These are phyloP conservation scores for Apis laboriosa DNA, from an alignment of 1,140 invertebrate genomes.

Conservation along the genomic window DNA sequence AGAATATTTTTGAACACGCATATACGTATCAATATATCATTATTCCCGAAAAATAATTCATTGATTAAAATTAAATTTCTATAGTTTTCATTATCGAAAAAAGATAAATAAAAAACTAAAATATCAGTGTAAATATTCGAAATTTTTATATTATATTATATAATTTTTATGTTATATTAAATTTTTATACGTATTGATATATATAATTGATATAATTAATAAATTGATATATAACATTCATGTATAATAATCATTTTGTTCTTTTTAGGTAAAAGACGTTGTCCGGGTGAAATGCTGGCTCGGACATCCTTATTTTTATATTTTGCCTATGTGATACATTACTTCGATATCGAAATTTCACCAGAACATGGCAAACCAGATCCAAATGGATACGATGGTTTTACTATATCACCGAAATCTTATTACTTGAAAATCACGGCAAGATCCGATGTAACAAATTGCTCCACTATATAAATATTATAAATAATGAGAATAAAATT, in stretches of 20 bases:
- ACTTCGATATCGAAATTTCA: constrained; percentile 78
- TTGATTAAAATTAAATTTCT: not conserved
- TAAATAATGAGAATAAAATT: not conserved
- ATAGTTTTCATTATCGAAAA: too few species aligned
- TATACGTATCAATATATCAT: not conserved
- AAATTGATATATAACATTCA: too few species aligned
- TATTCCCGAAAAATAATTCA: not conserved
- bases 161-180: too few species aligned
- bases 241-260: not conserved
- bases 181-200: too few species aligned
- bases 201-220: too few species aligned
- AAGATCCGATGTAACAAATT: constrained; percentile 12
- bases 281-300: constrained; percentile 84
- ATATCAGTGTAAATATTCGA: not conserved
- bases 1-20: not conserved
- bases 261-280: constrained; percentile 83
- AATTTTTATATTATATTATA: not conserved
- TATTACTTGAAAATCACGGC: constrained; percentile 73
- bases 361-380: constrained; percentile 70
- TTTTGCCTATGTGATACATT: constrained; percentile 80
- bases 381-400: constrained; percentile 78
- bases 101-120: not conserved
- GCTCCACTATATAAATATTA: not conserved
- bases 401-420: constrained; percentile 80
- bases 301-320: constrained; percentile 82